Base-by-base conservation (phyloP, 2,797 vertebrate genomes). In the Anabacerthia variegaticeps region DNA sequence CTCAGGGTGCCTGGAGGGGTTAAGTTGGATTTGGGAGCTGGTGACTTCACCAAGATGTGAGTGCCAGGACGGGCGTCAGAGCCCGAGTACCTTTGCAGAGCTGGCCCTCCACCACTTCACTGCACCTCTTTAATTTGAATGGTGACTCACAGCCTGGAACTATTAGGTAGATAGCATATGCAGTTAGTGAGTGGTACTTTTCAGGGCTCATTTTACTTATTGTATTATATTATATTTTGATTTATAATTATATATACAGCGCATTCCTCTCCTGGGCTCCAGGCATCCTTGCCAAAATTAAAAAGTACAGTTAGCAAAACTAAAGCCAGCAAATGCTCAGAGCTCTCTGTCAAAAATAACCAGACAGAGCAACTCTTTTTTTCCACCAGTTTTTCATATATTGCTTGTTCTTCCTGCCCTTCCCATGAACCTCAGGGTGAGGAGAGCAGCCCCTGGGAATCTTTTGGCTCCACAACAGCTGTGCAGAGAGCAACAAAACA, bases 241-340 rank as follows among this genome's bases (percentile, higher is more conserved):
- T 96, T 95, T 95, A 94, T 96, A 97, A 96, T 96, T 93, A 95
- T 93, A 95, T 92, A 92, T 93, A 88, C 58, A 66, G 43, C 75
- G 54, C 80, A 71, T 86, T 91, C 69, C 41, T 74, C 63, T 92
- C 88, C 78, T 58, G 71, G 92, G 76, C 88, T 95, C 74, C 84
- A 77, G 77, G 48, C 68, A 59, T 92, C 67, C 76, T 79, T 94
- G 89, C 91, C 83, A 93, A 88, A 93, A 94, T 95, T 72, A 81
- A 95, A 95, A 95, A 95, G 88, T 92, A 76, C 78, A 68, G 80
- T 80, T 92, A 88, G 62, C 74, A 89, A 77, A 93, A 88, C 54
- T 66, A 74, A 85, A 84, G 84, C 89, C 94, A 96, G 73, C 66
- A 84, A 75, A 65, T 79, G 39, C 82, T 85, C 51, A 68, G 77